Base-by-base conservation (phyloP, 2,888 invertebrate species). In the Drosophila meridiana region DNA sequence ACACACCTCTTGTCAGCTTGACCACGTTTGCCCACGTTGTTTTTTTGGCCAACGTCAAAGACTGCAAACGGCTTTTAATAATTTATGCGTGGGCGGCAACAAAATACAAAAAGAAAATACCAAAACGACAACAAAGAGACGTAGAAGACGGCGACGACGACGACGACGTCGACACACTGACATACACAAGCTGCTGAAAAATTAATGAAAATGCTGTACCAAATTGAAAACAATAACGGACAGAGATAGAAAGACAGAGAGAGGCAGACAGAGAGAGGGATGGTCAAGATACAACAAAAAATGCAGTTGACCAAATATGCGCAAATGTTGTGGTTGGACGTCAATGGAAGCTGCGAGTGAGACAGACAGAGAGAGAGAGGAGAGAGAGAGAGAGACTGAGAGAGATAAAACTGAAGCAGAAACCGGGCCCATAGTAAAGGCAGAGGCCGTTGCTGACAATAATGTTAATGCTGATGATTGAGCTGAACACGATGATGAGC, bases 221-320 rank as follows among this genome's bases (percentile, higher is more conserved):
- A 88, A 86, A 85, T 83, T 86, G 87, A 89, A 82, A 89, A 85
- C 89, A 89, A 89, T 89, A 87, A 73, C 79, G 83, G 32, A 78
- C 43, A 34, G 52, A 55, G 57, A 52, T 53, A 61, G 75, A 74
- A 26, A 28, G 1, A 36, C 20, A 20, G 36, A 34, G 34, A 34
- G 20, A 26, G 28, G 65, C 13, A 55, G 45, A 34, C 45, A 42
- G 13, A 40, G 50, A 43, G 14, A 40, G 7, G 34, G 42, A 13
- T 36, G 38, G 14, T 28, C 53, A 56, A 56, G 56, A 56, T 20
- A 7, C 2, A n/a, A 43, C 52, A 60, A 58, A 69, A 78, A 76
- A 74, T 89, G 87, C 83, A 89, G 82, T 83, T 87, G 85, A 85
- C 85, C 89, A 87, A 87, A 86, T 86, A 83, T 86, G 86, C 88